Evolutionary conservation across 2,113 vertebrate species (phyloP).

Genomic region (Ctenodactylus gundi): DNA sequence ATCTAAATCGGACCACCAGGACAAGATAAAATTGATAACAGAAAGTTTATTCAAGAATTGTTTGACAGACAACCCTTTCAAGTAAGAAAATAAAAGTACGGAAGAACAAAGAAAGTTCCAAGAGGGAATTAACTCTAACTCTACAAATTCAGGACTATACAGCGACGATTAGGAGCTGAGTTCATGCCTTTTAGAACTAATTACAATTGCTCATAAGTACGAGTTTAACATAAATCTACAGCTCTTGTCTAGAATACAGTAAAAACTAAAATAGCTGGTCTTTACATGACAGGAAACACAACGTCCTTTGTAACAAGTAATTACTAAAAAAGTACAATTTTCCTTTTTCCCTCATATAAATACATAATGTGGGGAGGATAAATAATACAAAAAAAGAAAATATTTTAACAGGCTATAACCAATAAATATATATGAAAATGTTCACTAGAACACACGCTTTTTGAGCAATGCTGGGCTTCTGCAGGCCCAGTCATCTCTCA

Average conservation of each 20-base stretch:
- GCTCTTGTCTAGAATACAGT: constrained; percentile 94
- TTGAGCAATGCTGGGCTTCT: constrained; percentile 87
- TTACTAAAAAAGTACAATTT: constrained; percentile 97
- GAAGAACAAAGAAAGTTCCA: constrained; percentile 94
- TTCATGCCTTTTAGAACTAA: constrained; percentile 94
- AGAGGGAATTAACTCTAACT: constrained; percentile 89
- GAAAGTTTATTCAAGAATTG: constrained; percentile 99
- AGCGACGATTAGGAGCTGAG: constrained; percentile 88
- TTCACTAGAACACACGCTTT: constrained; percentile 96
- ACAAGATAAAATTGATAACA: constrained; percentile 91
- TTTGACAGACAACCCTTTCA: constrained; percentile 94
- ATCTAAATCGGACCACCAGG: constrained; percentile 74
- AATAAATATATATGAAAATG: constrained; percentile 99
- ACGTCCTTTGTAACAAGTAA: constrained; percentile 93
- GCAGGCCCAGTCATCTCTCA: constrained; percentile 90
- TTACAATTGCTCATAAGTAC: constrained; percentile 95
- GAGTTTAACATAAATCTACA: constrained; percentile 95
- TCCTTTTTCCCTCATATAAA: constrained; percentile 94
- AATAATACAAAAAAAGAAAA: constrained; percentile 97
- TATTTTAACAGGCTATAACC: constrained; percentile 98
- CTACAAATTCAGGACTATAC: constrained; percentile 95
- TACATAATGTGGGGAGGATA: constrained; percentile 94
- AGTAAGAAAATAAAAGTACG: constrained; percentile 91
- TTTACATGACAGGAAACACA: constrained; percentile 98
- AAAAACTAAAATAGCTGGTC: constrained; percentile 96